These are phyloP conservation scores for Zaprionus ornatus DNA, from an alignment of 1,140 invertebrate genomes.

Conservation along the genomic window DNA sequence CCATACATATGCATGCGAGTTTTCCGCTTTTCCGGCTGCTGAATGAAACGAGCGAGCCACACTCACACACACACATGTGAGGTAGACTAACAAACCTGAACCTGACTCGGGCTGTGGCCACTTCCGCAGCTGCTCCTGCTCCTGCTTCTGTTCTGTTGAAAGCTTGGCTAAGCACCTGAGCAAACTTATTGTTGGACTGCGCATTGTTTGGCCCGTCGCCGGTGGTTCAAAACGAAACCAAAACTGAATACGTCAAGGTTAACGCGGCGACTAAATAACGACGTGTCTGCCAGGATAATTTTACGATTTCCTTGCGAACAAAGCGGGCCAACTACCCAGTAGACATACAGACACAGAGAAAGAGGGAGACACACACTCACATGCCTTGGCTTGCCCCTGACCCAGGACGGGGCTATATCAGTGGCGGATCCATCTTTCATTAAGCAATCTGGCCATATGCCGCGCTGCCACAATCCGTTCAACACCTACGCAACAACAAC, in stretches of 20 bases:
- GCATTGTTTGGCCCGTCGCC: constrained; percentile 64
- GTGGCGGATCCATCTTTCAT: constrained; percentile 39
- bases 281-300: constrained; percentile 83
- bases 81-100: constrained; percentile 26
- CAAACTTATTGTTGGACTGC: constrained; percentile 80
- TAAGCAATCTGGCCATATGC: constrained; percentile 66
- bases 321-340: constrained; percentile 4
- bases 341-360: too few relatives aligned
- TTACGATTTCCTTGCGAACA: constrained; percentile 80
- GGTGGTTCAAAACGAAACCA: constrained; percentile 40
- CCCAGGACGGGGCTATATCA: not conserved
- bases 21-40: constrained; percentile 73
- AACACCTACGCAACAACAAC: constrained; percentile 68
- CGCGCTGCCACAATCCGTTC: constrained; percentile 58
- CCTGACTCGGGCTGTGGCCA: constrained; percentile 50
- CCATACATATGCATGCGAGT: constrained; percentile 70
- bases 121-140: constrained; percentile 49
- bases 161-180: constrained; percentile 80
- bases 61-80: constrained; percentile 8
- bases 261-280: constrained; percentile 72
- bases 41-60: constrained; percentile 35
- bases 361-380: not conserved
- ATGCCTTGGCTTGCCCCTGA: not conserved
- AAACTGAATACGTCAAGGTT: constrained; percentile 72
- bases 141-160: constrained; percentile 43